These are phyloP conservation scores for Papilio demoleus DNA, from an alignment of 2,888 invertebrate genomes.

Conservation along the genomic window DNA sequence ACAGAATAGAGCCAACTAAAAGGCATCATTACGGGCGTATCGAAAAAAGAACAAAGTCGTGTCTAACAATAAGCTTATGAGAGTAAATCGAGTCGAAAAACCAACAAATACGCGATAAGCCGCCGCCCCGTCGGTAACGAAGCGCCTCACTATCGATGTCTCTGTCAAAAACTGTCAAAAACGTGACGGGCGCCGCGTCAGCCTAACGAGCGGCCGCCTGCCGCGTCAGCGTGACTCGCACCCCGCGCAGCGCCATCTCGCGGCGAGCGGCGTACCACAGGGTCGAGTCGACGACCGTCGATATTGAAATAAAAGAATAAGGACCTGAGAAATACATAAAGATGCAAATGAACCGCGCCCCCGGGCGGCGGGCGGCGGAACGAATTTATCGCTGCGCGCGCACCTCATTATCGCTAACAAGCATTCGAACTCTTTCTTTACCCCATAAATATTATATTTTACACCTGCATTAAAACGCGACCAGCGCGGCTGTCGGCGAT, in stretches of 20 bases:
- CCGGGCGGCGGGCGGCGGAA: constrained; percentile 70
- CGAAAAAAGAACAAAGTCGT: constrained; percentile 60
- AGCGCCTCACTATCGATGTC: constrained; percentile 80
- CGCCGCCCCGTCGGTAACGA: constrained; percentile 76
- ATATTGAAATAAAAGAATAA: constrained; percentile 53
- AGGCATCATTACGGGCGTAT: constrained; percentile 58
- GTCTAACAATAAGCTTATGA: constrained; percentile 74
- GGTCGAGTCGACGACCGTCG: constrained; percentile 48
- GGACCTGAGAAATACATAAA: constrained; percentile 69
- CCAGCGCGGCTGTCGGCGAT: constrained; percentile 38
- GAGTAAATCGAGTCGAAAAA: constrained; percentile 67
- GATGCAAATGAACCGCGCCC: constrained; percentile 77
- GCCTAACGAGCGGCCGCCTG: constrained; percentile 75
- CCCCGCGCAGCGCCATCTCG: constrained; percentile 66
- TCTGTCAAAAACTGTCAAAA: constrained; percentile 83
- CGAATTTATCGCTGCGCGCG: constrained; percentile 77
- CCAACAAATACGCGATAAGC: constrained; percentile 76
- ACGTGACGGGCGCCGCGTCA: constrained; percentile 80
- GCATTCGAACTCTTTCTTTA: constrained; percentile 77
- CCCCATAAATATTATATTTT: constrained; percentile 81
- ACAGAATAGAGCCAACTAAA: constrained; percentile 44
- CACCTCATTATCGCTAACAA: constrained; percentile 82
- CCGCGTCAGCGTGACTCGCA: constrained; percentile 64
- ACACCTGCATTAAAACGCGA: constrained; percentile 78
- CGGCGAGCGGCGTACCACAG: constrained; percentile 54